Percentiles rank a stretch among this genome's conserved stretches.
phyloP scores from a whole-genome alignment of 2,113 vertebrate genomes.

The Collichthys lucidus region DNA sequence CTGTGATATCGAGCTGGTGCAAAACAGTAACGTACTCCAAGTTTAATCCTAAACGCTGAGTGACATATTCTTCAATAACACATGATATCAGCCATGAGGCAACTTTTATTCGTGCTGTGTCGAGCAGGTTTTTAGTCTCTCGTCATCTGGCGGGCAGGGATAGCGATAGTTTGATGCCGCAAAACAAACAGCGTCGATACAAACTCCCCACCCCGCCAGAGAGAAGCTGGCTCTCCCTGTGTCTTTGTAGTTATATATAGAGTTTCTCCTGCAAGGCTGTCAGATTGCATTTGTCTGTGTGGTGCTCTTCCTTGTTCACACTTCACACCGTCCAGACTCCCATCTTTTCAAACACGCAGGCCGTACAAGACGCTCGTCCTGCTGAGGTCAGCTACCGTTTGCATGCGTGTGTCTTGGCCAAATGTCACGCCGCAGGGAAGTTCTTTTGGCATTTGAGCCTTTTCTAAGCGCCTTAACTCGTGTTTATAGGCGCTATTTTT shows the following conservation, averaged over 20 bases:
- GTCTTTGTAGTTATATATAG: conserved; percentile 78
- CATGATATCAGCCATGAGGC: conserved; percentile 10
- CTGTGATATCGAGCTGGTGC: neutral
- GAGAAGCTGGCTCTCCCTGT: conserved; percentile 57
- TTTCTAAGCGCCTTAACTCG: neutral
- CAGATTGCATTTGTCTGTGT: conserved; percentile 72
- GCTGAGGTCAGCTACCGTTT: conserved; percentile 64
- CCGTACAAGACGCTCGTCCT: conserved; percentile 51
- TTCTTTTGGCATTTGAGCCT: conserved; percentile 35
- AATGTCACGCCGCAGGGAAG: conserved; percentile 61
- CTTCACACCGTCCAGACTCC: conserved; percentile 63
- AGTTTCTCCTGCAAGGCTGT: conserved; percentile 70
- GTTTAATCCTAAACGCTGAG: neutral
- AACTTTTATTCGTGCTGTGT: neutral
- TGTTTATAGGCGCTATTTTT: neutral
- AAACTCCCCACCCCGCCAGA: conserved; percentile 16
- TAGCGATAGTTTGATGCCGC: conserved; percentile 35
- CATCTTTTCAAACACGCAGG: conserved; percentile 42
- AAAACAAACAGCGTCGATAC: conserved; percentile 26
- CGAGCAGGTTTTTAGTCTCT: conserved; percentile 35
- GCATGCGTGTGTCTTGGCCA: conserved; percentile 30
- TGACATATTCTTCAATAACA: conserved; percentile 21
- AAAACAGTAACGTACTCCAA: neutral
- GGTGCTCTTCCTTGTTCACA: conserved; percentile 66
- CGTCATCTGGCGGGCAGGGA: conserved; percentile 4